Conservation (phyloP, 2,797 vertebrate species). For the Eleutherodactylus coqui region DNA sequence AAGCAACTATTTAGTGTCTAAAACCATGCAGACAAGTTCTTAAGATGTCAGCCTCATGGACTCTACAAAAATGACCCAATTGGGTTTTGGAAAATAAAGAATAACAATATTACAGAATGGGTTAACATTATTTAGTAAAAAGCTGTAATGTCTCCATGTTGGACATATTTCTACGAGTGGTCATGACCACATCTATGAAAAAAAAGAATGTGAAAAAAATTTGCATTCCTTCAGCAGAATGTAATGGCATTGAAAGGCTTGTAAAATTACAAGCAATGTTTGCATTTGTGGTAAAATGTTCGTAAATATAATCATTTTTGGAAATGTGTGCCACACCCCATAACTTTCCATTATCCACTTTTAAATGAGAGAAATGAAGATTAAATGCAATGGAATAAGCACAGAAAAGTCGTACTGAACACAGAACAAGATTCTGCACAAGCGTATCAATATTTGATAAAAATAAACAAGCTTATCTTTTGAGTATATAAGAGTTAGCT, state of each 20-base stretch:
- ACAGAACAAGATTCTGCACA: background rate
- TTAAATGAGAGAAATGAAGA: slow-evolving; percentile 17
- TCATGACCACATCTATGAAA: background rate
- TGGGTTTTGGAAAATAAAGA: no score
- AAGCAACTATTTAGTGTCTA: no score
- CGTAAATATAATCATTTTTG: slow-evolving; percentile 16
- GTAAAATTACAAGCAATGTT: background rate
- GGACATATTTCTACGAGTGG: background rate
- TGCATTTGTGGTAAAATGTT: background rate
- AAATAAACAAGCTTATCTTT: slow-evolving; percentile 29
- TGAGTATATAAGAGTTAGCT: background rate
- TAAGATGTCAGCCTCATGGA: no score
- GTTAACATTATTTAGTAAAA: no score
- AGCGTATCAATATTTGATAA: slow-evolving; percentile 19
- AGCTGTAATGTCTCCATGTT: no score
- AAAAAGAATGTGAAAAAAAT: background rate
- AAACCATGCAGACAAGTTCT: no score
- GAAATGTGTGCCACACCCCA: background rate
- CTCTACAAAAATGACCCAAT: no score
- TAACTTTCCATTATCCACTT: background rate
- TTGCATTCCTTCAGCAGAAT: background rate
- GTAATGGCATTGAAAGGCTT: background rate
- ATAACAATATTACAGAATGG: no score
- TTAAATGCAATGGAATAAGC: slow-evolving; percentile 2
- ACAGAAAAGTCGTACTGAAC: background rate